These are phyloP conservation scores for Hozukius guyotensis DNA, from an alignment of 2,797 vertebrate genomes.

Conservation along the genomic window DNA sequence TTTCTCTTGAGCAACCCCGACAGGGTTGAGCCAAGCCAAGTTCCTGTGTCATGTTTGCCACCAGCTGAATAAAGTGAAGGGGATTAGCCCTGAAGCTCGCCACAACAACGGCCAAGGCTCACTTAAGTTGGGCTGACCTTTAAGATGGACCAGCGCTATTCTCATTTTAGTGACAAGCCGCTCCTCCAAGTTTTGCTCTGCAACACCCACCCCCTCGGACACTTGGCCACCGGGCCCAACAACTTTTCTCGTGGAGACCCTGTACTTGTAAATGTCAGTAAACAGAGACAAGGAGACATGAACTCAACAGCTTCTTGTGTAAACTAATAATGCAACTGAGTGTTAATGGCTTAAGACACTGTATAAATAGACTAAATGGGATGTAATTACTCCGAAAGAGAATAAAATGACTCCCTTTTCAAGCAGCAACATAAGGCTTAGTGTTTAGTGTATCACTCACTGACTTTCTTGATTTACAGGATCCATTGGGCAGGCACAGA, in stretches of 20 bases:
- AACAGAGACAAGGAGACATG: conserved; percentile 10
- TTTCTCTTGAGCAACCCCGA: neutral
- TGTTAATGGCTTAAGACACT: neutral
- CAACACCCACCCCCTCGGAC: neutral
- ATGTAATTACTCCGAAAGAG: neutral
- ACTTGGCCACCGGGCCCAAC: neutral
- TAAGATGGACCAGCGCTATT: neutral
- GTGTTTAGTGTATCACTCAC: neutral
- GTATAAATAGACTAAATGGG: neutral
- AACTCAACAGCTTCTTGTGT: neutral
- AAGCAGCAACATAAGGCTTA: neutral
- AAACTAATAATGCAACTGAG: neutral
- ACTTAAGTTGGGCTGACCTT: neutral
- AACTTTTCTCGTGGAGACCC: neutral
- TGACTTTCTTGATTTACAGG: conserved; percentile 56
- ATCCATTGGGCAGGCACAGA: conserved; percentile 84
- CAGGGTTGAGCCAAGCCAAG: neutral
- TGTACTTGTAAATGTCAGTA: conserved; percentile 1
- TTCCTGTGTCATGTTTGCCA: neutral
- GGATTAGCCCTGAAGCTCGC: neutral
- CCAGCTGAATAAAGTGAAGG: neutral
- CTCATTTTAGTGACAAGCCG: neutral
- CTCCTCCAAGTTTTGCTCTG: neutral
- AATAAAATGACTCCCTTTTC: neutral
- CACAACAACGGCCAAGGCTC: neutral